Evolutionary conservation across 2,113 vertebrate genomes (phyloP), one percentile per base, ranked within the genome.

Genomic region (Phoenicopterus ruber): DNA sequence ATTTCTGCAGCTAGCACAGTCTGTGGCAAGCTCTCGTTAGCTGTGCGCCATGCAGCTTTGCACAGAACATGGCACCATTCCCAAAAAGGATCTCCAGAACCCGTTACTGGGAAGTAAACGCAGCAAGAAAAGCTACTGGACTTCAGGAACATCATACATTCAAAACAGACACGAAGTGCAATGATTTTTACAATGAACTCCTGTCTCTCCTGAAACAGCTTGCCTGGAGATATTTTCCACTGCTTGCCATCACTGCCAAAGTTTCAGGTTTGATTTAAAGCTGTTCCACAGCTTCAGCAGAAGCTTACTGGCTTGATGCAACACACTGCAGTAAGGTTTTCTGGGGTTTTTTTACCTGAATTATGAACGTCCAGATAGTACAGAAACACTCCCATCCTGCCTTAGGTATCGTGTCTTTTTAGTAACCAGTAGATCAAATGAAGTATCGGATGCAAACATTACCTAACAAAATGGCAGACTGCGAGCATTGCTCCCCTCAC

Each of bases 31-130:
- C 50, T 50, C 32, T 19, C 1, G 0, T 8, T 3, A 50, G 36
- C 66, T 26, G 55, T 3, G 31, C 2, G 16, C 58, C 5, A 0
- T 4, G 22, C 0, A 1, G 19, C 72, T 65, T 44, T 21, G 78
- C 55, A 80, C 54, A 7, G 29, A 34, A 38, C 31, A 4, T 4
- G 42, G 70, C 42, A 63, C 32, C n/a, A 6, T 19, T 38, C 42
- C 70, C 77, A 34, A 34, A 62, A 63, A 20, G 12, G 8, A 42
- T 65, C 85, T 79, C 89, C 46, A 70, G 19, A 83, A 71, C 32
- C 40, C 47, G 10, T 4, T 52, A 52, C 42, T 14, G 19, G 36
- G 52, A 65, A 65, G 36, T 8, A 71, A 85, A 72, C 5, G 10
- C 61, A 59, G 19, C 2, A 0, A 63, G 34, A 79, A 79, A 67